phyloP scores from a whole-genome alignment of 2,797 vertebrate genomes.

The Phoebastria nigripes region DNA sequence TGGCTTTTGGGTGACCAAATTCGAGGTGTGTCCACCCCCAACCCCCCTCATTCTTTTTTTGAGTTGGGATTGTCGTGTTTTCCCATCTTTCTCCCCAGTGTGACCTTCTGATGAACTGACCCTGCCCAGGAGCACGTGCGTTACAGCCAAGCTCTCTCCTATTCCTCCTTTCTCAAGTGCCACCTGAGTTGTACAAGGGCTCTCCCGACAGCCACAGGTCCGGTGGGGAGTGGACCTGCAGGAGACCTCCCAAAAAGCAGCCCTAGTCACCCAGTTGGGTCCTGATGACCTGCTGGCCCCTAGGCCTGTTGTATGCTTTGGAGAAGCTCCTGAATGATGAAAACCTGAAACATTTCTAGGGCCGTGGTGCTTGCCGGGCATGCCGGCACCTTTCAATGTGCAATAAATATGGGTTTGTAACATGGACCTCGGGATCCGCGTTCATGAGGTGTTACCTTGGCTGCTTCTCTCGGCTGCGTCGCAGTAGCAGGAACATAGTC shows the following conservation, averaged over 20 bases:
- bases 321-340: background rate
- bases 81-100: background rate
- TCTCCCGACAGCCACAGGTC: accelerated
- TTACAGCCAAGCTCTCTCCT: background rate
- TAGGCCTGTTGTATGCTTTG: background rate
- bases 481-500: background rate
- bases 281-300: background rate
- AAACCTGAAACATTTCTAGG: background rate
- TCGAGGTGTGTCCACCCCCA: background rate
- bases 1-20: background rate
- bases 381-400: background rate
- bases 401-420: background rate
- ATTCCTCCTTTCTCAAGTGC: background rate
- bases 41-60: background rate
- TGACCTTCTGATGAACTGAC: accelerated
- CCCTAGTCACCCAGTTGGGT: background rate
- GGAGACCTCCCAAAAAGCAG: background rate
- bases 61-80: background rate
- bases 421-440: accelerated
- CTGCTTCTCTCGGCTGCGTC: background rate
- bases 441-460: conserved; percentile 49
- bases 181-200: background rate
- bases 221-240: background rate
- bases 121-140: background rate
- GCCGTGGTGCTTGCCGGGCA: background rate